A percentile compares a stretch with the other conserved stretches of the same genome.
Conservation (phyloP, 2,113 vertebrate genomes). For the Platycercus adscitus region DNA sequence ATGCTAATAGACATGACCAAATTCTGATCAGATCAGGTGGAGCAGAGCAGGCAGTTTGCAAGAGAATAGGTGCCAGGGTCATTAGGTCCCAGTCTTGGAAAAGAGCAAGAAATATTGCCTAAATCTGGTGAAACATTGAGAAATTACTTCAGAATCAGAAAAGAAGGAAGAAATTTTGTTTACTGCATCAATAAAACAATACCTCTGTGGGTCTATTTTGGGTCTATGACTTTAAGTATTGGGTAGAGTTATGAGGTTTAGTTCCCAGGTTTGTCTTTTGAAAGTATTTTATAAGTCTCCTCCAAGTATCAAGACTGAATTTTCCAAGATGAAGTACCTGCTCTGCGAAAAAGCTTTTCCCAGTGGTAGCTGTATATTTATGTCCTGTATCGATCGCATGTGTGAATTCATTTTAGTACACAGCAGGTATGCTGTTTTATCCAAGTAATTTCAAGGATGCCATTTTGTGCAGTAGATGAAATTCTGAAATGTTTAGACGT, state of each 20-base stretch:
- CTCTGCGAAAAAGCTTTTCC: neutral
- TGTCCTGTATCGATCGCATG: neutral
- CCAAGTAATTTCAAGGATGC: neutral
- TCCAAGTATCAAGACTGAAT: neutral
- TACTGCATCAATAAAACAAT: neutral
- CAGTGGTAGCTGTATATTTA: neutral
- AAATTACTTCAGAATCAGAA: neutral
- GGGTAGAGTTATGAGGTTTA: neutral
- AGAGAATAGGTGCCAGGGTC: neutral
- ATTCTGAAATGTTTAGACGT: neutral
- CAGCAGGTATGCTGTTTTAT: neutral
- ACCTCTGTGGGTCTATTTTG: neutral
- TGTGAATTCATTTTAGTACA: neutral
- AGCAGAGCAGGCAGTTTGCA: neutral
- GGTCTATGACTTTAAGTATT: neutral
- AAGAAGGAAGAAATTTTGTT: neutral
- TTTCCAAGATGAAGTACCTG: neutral
- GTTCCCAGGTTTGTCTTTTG: slow-evolving; percentile 1
- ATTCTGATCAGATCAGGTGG: neutral
- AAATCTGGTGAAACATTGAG: neutral
- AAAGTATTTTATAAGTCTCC: neutral
- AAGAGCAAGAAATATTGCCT: neutral
- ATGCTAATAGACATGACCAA: neutral
- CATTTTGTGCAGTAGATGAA: neutral
- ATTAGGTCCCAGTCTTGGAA: neutral